Percentiles rank a stretch among this genome's conserved stretches.
phyloP scores from a whole-genome alignment of 37 sponge, comb jelly and placozoan genomes.

The Diacarnus erythraeanus region DNA sequence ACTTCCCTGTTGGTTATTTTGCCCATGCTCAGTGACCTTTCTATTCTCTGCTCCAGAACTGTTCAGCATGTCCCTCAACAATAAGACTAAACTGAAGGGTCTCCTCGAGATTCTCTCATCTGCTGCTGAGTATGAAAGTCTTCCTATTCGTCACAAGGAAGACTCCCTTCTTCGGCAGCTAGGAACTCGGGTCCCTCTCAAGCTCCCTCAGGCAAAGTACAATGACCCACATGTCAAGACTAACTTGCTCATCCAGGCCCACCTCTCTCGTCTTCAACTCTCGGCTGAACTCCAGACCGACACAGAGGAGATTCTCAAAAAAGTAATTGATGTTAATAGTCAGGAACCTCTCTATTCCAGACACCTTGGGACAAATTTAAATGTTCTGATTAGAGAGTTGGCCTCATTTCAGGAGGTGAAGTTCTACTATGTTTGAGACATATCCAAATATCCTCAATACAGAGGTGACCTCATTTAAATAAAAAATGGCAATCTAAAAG shows the following conservation, averaged over 20 bases:
- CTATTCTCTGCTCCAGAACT: constrained; percentile 63
- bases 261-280: constrained; percentile 91
- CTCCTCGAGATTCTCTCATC: constrained; percentile 92
- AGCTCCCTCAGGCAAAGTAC: constrained; percentile 79
- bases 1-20: too few species aligned
- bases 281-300: constrained; percentile 96
- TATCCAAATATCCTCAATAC: too few species aligned
- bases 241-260: constrained; percentile 96
- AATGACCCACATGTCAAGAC: constrained; percentile 94
- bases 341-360: neutral
- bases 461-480: too few species aligned
- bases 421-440: too few species aligned
- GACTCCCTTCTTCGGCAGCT: constrained; percentile 89
- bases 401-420: too few species aligned
- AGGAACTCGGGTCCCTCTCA: constrained; percentile 82
- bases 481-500: too few species aligned
- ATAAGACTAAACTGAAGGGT: constrained; percentile 96
- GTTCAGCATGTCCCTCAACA: constrained; percentile 94
- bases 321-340: constrained; percentile 34
- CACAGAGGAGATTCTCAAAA: constrained; percentile 91
- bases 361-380: too few species aligned
- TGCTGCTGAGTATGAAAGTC: constrained; percentile 90
- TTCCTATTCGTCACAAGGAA: constrained; percentile 95
- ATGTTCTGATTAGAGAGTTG: too few species aligned
- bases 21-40: neutral